phyloP scores from a whole-genome alignment of 2,797 vertebrate species.

The Falco concolor region DNA sequence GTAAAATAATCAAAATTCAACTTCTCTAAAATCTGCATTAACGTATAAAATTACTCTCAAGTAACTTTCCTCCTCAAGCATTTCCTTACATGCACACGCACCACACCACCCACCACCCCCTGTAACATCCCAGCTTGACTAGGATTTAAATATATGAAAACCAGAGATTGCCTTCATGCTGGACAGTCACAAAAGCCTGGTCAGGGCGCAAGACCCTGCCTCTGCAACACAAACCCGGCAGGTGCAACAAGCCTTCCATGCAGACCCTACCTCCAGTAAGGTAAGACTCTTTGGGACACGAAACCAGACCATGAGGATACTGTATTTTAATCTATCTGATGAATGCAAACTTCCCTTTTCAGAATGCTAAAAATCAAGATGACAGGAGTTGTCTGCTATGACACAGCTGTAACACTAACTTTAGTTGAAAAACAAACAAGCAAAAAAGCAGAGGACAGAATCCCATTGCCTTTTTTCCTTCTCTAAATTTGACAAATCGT shows the following conservation, averaged over 20 bases:
- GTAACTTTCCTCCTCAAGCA: background rate
- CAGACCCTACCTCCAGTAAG: background rate
- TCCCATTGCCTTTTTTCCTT: background rate
- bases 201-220: background rate
- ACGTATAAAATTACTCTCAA: background rate
- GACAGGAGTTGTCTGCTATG: background rate
- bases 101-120: too few relatives aligned
- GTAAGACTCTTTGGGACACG: background rate
- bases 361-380: background rate
- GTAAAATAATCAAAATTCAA: background rate
- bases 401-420: background rate
- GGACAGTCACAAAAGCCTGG: background rate
- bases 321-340: background rate
- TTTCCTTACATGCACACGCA: background rate
- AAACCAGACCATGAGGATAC: background rate
- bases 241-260: background rate
- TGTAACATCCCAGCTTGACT: background rate
- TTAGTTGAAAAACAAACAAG: background rate
- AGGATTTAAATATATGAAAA: background rate
- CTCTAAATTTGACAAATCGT: background rate
- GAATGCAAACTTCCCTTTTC: background rate
- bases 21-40: background rate
- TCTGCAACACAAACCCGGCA: background rate
- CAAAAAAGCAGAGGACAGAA: background rate
- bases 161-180: background rate